Conservation (phyloP, 2,113 vertebrate genomes). For the Laticauda laticaudata region DNA sequence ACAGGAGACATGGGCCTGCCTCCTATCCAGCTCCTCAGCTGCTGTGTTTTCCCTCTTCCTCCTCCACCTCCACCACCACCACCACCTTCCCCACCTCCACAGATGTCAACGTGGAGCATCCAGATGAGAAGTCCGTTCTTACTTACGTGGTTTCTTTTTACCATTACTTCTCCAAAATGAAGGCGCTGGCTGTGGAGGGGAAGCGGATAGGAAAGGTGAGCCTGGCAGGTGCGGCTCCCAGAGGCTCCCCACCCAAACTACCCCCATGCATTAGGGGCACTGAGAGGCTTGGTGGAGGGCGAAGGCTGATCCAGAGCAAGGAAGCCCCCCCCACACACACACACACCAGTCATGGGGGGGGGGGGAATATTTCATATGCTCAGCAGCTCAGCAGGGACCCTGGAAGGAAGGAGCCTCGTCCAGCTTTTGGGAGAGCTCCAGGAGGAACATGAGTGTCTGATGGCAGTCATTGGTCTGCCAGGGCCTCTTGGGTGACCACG, state of each 20-base stretch:
- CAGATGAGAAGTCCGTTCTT: slow-evolving; percentile 96
- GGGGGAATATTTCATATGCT: not conserved
- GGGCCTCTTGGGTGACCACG: not conserved
- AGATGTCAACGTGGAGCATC: slow-evolving; percentile 96
- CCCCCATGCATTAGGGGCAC: not conserved
- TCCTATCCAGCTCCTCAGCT: too few relatives aligned
- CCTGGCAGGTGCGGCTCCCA: not conserved
- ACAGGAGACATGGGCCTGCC: too few relatives aligned
- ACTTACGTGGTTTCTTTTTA: slow-evolving; percentile 96
- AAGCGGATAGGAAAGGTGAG: slow-evolving; percentile 94
- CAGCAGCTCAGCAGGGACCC: not conserved
- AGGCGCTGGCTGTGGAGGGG: slow-evolving; percentile 93
- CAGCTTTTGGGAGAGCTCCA: not conserved
- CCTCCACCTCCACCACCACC: too few relatives aligned
- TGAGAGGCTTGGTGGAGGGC: not conserved
- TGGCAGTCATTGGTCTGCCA: not conserved
- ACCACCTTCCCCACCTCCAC: slow-evolving; percentile 21
- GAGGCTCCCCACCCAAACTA: not conserved
- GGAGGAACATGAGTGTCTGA: not conserved
- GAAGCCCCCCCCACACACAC: not conserved
- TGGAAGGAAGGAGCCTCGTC: not conserved
- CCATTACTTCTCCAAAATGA: slow-evolving; percentile 99
- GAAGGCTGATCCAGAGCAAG: not conserved
- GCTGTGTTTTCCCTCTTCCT: not conserved
- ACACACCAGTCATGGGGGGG: not conserved